Conservation (phyloP, 2,113 vertebrate genomes). For the Salvelinus fontinalis region DNA sequence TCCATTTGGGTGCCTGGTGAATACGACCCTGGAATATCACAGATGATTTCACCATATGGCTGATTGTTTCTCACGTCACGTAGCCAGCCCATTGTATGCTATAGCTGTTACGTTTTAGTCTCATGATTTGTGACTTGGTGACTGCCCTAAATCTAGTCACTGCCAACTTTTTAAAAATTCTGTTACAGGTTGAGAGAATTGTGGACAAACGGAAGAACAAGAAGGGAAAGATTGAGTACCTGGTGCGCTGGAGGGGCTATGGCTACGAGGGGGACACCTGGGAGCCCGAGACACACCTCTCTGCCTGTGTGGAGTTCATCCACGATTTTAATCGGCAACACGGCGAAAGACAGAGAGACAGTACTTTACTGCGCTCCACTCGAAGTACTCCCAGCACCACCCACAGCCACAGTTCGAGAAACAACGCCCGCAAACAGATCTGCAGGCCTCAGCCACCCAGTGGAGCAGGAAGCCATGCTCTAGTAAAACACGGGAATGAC, state of each 20-base stretch:
- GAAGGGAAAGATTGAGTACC: constrained; percentile 91
- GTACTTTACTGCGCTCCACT: constrained; percentile 77
- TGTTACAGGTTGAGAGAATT: constrained; percentile 88
- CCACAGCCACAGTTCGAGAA: constrained; percentile 36
- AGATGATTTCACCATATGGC: too few species aligned
- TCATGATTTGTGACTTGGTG: neutral
- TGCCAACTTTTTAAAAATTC: constrained; percentile 18
- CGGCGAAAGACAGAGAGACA: constrained; percentile 77
- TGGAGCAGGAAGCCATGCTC: constrained; percentile 60
- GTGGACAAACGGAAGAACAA: constrained; percentile 91
- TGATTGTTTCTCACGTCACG: too few species aligned
- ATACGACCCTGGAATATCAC: too few species aligned
- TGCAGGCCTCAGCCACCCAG: constrained; percentile 74
- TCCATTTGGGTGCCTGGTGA: too few species aligned
- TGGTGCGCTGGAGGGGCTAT: constrained; percentile 94
- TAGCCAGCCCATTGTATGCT: too few species aligned
- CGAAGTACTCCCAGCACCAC: constrained; percentile 69
- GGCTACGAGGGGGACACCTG: constrained; percentile 91
- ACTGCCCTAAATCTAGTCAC: neutral
- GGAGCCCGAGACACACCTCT: constrained; percentile 94
- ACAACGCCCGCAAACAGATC: constrained; percentile 82
- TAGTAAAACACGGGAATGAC: constrained; percentile 56
- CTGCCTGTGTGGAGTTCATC: constrained; percentile 90
- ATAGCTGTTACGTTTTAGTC: neutral
- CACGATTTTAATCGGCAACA: constrained; percentile 89